Percentiles rank a stretch among this genome's conserved stretches.
These are phyloP conservation scores for Vimba vimba DNA, from an alignment of 2,113 vertebrate species.

Conservation along the genomic window DNA sequence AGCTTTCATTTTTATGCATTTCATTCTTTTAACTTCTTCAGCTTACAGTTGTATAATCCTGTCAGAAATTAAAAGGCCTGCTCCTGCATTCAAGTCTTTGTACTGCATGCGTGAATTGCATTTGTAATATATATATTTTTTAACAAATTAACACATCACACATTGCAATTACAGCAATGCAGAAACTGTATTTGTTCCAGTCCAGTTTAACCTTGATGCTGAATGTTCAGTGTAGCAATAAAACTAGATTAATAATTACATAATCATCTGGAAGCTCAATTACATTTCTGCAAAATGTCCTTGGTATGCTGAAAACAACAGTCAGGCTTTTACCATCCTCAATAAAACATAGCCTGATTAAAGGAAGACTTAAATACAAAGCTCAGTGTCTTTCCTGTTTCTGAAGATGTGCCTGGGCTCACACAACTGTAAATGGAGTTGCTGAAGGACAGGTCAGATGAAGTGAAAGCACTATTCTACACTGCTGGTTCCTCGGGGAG, in stretches of 20 bases:
- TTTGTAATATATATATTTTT: no score
- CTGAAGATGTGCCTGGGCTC: neutral
- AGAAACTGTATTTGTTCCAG: neutral
- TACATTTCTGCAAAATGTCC: neutral
- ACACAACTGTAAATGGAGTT: neutral
- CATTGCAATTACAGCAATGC: neutral
- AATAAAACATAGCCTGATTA: neutral
- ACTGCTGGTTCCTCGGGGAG: conserved; percentile 9
- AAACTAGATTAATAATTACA: neutral
- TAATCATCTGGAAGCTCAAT: neutral
- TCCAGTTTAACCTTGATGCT: neutral
- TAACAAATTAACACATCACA: neutral
- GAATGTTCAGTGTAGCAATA: neutral
- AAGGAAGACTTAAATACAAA: neutral
- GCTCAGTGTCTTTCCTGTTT: neutral
- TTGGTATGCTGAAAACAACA: neutral
- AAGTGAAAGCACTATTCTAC: conserved; percentile 23
- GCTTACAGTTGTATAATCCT: neutral
- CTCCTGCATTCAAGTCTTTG: no score
- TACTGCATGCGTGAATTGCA: no score
- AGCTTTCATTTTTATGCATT: neutral
- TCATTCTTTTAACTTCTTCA: neutral
- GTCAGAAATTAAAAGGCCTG: neutral
- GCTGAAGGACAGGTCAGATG: conserved; percentile 11
- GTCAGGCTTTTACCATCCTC: neutral